A percentile compares a stretch with the other conserved stretches of the same genome.
Conservation (phyloP, 2,888 invertebrate genomes). For the Diarsia brunnea region DNA sequence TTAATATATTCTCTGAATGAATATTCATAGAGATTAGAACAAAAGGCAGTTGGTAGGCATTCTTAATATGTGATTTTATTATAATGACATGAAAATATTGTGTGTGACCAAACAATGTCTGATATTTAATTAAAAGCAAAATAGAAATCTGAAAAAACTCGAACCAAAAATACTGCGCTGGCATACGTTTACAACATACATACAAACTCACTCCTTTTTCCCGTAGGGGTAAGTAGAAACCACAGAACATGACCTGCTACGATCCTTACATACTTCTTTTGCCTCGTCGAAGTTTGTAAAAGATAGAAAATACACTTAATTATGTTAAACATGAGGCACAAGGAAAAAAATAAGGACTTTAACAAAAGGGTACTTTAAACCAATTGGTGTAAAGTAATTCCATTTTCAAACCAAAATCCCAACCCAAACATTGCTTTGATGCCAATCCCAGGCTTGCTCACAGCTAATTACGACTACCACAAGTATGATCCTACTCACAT, state of each 20-base stretch:
- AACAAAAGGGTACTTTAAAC: background rate
- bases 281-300: background rate
- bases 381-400: background rate
- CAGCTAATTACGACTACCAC: constrained; percentile 37
- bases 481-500: constrained; percentile 24
- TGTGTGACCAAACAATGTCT: background rate
- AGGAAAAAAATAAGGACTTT: background rate
- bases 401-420: background rate
- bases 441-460: background rate
- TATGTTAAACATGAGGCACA: background rate
- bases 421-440: background rate
- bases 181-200: background rate
- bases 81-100: background rate
- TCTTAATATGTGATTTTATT: background rate
- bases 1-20: constrained; percentile 28
- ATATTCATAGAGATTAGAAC: constrained; percentile 43
- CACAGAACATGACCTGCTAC: too few relatives aligned
- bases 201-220: too few relatives aligned
- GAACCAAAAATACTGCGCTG: background rate
- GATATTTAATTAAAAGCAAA: background rate
- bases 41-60: constrained; percentile 4
- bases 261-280: too few relatives aligned
- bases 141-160: background rate
- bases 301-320: background rate
- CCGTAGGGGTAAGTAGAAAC: too few relatives aligned